Conservation (phyloP, 2,797 vertebrate genomes). For the Enteromius radiatus region DNA sequence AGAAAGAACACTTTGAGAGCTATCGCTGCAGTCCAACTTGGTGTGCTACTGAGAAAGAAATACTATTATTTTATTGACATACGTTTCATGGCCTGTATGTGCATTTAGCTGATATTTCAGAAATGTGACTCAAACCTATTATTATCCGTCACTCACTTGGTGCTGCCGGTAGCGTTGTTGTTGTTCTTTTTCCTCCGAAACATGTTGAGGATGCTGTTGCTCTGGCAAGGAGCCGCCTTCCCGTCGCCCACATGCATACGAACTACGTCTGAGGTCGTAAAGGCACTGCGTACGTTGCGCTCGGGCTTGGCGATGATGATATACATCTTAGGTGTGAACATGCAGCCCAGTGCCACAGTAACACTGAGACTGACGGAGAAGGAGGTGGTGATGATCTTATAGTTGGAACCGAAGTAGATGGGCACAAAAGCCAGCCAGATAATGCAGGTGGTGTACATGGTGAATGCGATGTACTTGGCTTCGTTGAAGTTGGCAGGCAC, state of each 20-base stretch:
- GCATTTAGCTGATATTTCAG: slow-evolving; percentile 28
- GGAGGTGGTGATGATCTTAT: slow-evolving; percentile 99
- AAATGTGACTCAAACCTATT: slow-evolving; percentile 13
- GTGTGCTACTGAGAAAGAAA: slow-evolving; percentile 52
- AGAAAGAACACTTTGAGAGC: slow-evolving; percentile 40
- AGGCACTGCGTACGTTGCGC: slow-evolving; percentile 98
- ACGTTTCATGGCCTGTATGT: slow-evolving; percentile 40
- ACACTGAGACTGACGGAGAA: slow-evolving; percentile 98
- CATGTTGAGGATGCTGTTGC: slow-evolving; percentile 94
- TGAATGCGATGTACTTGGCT: slow-evolving; percentile 99
- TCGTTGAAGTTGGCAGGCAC: slow-evolving; percentile 99
- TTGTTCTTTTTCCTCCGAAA: slow-evolving; percentile 96
- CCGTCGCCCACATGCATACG: slow-evolving; percentile 99
- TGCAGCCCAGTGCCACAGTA: slow-evolving; percentile 96
- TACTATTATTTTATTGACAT: slow-evolving; percentile 40
- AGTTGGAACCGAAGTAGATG: slow-evolving; percentile 99
- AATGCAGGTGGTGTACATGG: slow-evolving; percentile 99
- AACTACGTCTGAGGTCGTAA: slow-evolving; percentile 98
- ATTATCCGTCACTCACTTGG: slow-evolving; percentile 88
- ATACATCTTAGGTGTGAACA: slow-evolving; percentile 99
- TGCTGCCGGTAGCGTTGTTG: slow-evolving; percentile 83
- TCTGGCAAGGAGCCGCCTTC: slow-evolving; percentile 89
- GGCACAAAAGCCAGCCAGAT: slow-evolving; percentile 99
- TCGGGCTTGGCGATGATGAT: slow-evolving; percentile 99
- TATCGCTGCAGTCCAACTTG: slow-evolving; percentile 40